Evolutionary conservation across 2,797 vertebrate species (phyloP).

Genomic region (Spheniscus humboldti): DNA sequence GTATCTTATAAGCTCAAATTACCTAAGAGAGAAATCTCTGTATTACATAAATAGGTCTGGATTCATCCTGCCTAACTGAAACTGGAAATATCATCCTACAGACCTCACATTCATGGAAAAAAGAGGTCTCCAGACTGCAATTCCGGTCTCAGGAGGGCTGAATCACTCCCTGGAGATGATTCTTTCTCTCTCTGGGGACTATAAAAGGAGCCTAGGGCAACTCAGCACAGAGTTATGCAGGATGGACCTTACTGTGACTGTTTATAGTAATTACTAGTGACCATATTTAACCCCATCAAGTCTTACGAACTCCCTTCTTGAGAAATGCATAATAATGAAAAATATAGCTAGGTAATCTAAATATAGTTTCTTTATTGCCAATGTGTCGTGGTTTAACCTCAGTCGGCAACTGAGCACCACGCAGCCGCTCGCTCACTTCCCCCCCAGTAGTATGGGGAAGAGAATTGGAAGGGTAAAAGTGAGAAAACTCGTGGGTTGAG

Average conservation of each 20-base stretch:
- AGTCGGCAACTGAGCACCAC: too few relatives aligned
- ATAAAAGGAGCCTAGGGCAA: background rate
- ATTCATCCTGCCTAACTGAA: background rate
- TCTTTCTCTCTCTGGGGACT: background rate
- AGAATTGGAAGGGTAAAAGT: too few relatives aligned
- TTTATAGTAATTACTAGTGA: background rate
- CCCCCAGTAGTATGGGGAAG: too few relatives aligned
- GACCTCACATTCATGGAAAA: background rate
- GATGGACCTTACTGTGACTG: background rate
- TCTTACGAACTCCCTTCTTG: background rate
- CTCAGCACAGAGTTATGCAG: background rate
- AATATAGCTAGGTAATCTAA: background rate
- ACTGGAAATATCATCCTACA: background rate
- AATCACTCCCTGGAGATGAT: background rate
- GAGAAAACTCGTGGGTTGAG: too few relatives aligned
- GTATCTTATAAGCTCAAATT: background rate
- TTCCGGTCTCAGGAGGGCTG: background rate
- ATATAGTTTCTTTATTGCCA: background rate
- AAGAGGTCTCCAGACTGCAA: background rate
- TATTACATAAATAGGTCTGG: background rate
- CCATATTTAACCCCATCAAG: background rate
- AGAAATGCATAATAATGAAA: background rate
- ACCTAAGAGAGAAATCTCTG: background rate
- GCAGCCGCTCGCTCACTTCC: too few relatives aligned
- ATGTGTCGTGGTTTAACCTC: too few relatives aligned